Conservation (phyloP, 2,113 vertebrate species). For the Toxotes jaculatrix region DNA sequence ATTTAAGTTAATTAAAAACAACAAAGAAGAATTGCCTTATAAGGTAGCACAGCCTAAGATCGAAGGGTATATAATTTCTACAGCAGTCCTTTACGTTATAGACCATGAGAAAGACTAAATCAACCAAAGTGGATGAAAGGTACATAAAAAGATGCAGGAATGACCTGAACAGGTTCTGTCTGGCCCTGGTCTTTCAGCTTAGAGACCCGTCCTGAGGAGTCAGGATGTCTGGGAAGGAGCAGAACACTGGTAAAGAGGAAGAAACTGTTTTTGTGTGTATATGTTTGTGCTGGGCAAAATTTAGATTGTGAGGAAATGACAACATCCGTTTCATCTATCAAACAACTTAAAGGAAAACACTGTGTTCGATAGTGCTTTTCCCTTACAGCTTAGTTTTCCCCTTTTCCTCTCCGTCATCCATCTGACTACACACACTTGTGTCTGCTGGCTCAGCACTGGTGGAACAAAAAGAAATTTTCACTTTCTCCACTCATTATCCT, state of each 20-base stretch:
- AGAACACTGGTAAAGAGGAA: conserved; percentile 77
- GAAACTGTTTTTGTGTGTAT: neutral
- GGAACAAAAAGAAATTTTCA: conserved; percentile 8
- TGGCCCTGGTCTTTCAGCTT: conserved; percentile 63
- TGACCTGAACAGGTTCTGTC: conserved; percentile 40
- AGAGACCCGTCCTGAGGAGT: conserved; percentile 58
- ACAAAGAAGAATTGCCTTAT: too few relatives aligned
- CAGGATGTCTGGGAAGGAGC: conserved; percentile 73
- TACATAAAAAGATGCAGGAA: neutral
- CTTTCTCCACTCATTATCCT: neutral
- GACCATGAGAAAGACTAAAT: neutral
- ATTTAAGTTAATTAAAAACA: neutral
- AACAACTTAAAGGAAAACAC: neutral
- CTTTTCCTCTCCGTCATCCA: conserved; percentile 43
- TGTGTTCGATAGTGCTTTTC: neutral
- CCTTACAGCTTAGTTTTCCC: conserved; percentile 67
- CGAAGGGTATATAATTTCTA: too few relatives aligned
- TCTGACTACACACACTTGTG: conserved; percentile 33
- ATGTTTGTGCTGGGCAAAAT: neutral
- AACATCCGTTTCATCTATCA: neutral
- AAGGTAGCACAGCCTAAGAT: too few relatives aligned
- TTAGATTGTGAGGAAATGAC: conserved; percentile 18
- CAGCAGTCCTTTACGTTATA: neutral
- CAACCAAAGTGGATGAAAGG: neutral
- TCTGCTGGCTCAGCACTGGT: conserved; percentile 17